Percentiles rank a stretch among this genome's conserved stretches.
Evolutionary conservation across 2,888 invertebrate genomes (phyloP).

Genomic region (Rhagophthalmus giganteus): DNA sequence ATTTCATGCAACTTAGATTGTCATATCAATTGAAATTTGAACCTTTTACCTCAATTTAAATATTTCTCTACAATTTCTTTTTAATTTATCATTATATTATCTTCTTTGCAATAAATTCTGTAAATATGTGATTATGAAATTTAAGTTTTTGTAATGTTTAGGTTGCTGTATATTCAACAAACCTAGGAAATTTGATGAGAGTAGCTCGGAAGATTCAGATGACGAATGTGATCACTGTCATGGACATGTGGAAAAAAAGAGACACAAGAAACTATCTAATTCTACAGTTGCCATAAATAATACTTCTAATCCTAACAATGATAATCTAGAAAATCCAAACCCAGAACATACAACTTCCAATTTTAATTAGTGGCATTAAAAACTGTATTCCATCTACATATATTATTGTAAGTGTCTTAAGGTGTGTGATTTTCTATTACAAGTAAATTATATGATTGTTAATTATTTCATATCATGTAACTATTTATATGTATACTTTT

Average conservation of each 20-base stretch:
- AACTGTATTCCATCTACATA: neutral
- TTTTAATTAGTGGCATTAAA: slow-evolving; percentile 6
- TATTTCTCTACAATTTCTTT: too few species aligned
- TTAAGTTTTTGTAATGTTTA: slow-evolving; percentile 47
- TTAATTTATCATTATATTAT: too few species aligned
- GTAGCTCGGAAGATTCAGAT: slow-evolving; percentile 77
- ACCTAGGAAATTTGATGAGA: slow-evolving; percentile 85
- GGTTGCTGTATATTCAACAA: slow-evolving; percentile 95
- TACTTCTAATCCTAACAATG: neutral
- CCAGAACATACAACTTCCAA: slow-evolving; percentile 4
- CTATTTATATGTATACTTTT: neutral
- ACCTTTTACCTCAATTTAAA: neutral
- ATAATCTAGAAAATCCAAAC: neutral
- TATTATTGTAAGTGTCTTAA: slow-evolving; percentile 26
- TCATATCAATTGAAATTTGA: neutral
- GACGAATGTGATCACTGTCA: slow-evolving; percentile 87
- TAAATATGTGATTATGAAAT: neutral
- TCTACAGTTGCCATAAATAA: neutral
- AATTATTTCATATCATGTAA: neutral
- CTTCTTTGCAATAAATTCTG: too few species aligned
- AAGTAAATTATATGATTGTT: slow-evolving; percentile 3
- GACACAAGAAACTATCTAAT: slow-evolving; percentile 28
- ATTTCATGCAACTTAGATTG: neutral
- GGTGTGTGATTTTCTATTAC: slow-evolving; percentile 25
- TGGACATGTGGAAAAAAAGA: slow-evolving; percentile 74